Conservation (phyloP, 2,797 vertebrate species). For the Anas bernieri region DNA sequence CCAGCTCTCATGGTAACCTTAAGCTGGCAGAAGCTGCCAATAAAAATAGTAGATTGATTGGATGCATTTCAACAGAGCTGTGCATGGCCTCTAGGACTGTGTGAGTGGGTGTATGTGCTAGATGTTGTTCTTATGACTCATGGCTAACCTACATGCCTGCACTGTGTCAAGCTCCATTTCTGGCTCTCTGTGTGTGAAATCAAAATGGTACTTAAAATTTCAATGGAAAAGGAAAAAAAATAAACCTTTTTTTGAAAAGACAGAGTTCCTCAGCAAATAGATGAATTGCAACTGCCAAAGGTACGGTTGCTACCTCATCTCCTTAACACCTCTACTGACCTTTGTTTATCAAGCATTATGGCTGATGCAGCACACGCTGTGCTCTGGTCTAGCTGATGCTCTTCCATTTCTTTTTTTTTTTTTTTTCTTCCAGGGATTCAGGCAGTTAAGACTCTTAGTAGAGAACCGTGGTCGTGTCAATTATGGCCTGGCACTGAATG, state of each 20-base stretch:
- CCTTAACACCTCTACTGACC: background rate
- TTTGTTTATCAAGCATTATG: background rate
- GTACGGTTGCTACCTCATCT: background rate
- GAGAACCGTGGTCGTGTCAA: slow-evolving; percentile 94
- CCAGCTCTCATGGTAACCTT: background rate
- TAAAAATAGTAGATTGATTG: rapidly evolving
- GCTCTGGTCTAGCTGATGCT: background rate
- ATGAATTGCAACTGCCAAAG: background rate
- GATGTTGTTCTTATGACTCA: background rate
- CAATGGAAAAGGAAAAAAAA: background rate
- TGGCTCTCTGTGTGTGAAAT: background rate
- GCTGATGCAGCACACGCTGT: background rate
- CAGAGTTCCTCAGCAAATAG: background rate
- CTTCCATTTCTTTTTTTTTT: background rate
- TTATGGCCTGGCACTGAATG: slow-evolving; percentile 84
- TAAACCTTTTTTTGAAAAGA: background rate
- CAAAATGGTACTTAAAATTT: background rate
- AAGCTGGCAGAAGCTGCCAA: background rate
- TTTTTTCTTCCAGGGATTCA: slow-evolving; percentile 78
- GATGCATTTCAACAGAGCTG: background rate
- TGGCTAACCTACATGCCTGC: background rate
- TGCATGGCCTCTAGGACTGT: background rate
- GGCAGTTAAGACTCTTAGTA: slow-evolving; percentile 88
- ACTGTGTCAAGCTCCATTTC: background rate
- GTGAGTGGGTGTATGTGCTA: background rate